phyloP scores from a whole-genome alignment of 2,113 vertebrate genomes.

The Micronycteris hirsuta region DNA sequence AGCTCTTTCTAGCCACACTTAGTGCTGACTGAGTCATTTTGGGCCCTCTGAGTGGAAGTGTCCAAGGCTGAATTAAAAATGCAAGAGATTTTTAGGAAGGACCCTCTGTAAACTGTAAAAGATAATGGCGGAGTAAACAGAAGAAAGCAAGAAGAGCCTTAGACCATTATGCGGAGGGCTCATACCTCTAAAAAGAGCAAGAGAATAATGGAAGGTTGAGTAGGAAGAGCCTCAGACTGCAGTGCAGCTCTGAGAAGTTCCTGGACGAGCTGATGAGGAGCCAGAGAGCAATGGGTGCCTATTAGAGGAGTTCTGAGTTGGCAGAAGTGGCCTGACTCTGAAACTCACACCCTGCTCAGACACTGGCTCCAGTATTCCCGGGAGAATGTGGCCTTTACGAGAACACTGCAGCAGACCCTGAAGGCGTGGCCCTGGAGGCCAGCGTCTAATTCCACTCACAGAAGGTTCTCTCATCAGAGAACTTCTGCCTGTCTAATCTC shows the following conservation, averaged over 20 bases:
- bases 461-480: not conserved
- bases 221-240: not conserved
- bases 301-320: not conserved
- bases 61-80: not conserved
- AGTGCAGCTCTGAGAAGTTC: not conserved
- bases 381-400: not conserved
- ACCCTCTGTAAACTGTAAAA: not conserved
- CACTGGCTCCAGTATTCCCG: not conserved
- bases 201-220: not conserved
- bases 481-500: not conserved
- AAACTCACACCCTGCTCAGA: not conserved
- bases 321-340: not conserved
- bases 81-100: not conserved
- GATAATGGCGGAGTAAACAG: not conserved
- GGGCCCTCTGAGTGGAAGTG: not conserved
- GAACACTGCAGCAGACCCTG: not conserved
- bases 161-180: too few species aligned
- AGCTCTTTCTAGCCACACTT: not conserved
- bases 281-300: too few species aligned
- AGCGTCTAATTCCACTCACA: not conserved
- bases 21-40: not conserved
- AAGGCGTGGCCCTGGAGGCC: not conserved
- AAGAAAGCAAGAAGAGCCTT: not conserved
- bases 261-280: too few species aligned
- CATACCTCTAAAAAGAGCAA: not conserved